Base-by-base conservation (phyloP, 2,113 vertebrate species). In the Anser cygnoides region DNA sequence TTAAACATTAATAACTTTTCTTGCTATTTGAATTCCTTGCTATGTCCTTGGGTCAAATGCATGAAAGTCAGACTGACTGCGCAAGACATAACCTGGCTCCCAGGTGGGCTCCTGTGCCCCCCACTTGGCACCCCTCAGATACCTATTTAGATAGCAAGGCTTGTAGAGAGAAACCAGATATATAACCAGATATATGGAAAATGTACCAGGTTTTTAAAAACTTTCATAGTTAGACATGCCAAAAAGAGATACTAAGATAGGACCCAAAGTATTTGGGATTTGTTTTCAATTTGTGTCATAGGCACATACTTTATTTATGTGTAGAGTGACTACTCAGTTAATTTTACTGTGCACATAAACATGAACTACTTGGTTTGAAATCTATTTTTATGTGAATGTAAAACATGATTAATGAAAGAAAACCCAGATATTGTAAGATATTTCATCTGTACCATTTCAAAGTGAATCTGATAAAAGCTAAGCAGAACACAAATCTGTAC, bases 271-370 rank as follows among this genome's bases (percentile, higher is more conserved):
- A 58, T 72, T 82, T 72, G 63, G 39, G 66, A 86, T 80, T 92
- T 91, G 86, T 22, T 95, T 96, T 92, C 65, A 65, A 87, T 84
- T 92, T 91, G n/a, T 91, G 41, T 89, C 26, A 20, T 11, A 65
- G 26, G 29, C 39, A 78, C 26, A 68, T 4, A 7, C 29, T 81
- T 87, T 91, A 75, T 87, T 89, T 95, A 77, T 76, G 39, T 43
- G n/a, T 25, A 61, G 68, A 92, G 73, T 74, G 57, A 92, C 57
- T 77, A 71, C 49, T 76, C 91, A 59, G 35, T 77, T 90, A 81
- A 84, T 90, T 96, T 96, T 95, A 83, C 84, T 84, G 58, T 6
- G 22, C 76, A 72, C 73, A 54, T 90, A 92, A 89, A 93, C 62
- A 65, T 65, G 19, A 92, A 68, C 80, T 87, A 54, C 88, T 81